Conservation (phyloP, 2,888 invertebrate genomes). For the Ennomos quercinarius region DNA sequence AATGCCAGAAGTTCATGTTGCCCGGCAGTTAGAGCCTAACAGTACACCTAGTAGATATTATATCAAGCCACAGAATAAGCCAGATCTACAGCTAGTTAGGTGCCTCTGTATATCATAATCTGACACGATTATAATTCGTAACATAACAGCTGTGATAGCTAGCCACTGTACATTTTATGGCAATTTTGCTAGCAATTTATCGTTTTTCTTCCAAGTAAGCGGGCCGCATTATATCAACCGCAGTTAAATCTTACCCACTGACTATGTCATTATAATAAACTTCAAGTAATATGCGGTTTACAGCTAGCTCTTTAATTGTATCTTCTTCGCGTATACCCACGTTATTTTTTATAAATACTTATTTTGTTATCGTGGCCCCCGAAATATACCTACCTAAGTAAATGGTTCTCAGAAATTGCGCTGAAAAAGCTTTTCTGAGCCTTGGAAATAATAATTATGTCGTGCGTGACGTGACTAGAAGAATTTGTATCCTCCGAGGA, state of each 20-base stretch:
- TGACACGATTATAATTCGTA: conserved; percentile 45
- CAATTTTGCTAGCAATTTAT: conserved; percentile 57
- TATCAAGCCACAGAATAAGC: conserved; percentile 1
- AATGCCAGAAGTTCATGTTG: conserved; percentile 2
- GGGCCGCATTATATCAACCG: conserved; percentile 31
- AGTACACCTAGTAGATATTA: conserved; percentile 1
- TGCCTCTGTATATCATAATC: conserved; percentile 23
- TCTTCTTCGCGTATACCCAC: not conserved
- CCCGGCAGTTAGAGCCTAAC: not conserved
- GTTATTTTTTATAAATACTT: not conserved
- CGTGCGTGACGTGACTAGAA: conserved; percentile 34
- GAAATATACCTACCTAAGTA: not conserved
- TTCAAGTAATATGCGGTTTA: conserved; percentile 27
- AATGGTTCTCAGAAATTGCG: not conserved
- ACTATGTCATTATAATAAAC: conserved; percentile 37
- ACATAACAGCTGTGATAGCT: conserved; percentile 47
- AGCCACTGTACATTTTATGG: conserved; percentile 52
- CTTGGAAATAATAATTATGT: conserved; percentile 18
- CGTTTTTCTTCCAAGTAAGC: conserved; percentile 45
- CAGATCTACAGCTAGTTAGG: conserved; percentile 27
- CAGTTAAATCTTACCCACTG: conserved; percentile 32
- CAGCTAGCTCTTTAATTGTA: conserved; percentile 19
- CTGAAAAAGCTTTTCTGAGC: conserved; percentile 16
- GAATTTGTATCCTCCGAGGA: conserved; percentile 35
- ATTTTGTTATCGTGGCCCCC: not conserved